A percentile compares a stretch with the other conserved stretches of the same genome.
Conservation (phyloP, 2,888 invertebrate genomes). For the Pterostichus madidus region DNA sequence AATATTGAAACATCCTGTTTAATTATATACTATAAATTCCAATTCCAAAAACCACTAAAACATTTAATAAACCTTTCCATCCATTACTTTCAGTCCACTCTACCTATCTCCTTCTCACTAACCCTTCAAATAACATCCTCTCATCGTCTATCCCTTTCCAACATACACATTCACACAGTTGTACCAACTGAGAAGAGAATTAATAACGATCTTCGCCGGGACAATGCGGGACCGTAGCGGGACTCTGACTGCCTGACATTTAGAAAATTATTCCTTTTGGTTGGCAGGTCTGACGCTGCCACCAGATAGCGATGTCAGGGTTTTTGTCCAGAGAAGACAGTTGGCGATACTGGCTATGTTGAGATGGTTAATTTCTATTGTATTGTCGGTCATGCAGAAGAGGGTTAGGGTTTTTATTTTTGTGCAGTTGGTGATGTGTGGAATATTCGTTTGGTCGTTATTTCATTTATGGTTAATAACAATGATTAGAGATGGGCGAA, state of each 20-base stretch:
- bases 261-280: slow-evolving; percentile 32
- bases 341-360: slow-evolving; percentile 32
- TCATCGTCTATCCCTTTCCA: background rate
- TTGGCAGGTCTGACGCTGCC: slow-evolving; percentile 40
- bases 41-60: slow-evolving; percentile 28
- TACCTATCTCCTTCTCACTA: slow-evolving; percentile 35
- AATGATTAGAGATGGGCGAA: too few relatives aligned
- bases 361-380: slow-evolving; percentile 39
- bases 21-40: slow-evolving; percentile 15
- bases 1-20: too few relatives aligned
- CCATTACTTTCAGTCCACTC: slow-evolving; percentile 6
- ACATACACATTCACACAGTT: slow-evolving; percentile 33
- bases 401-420: background rate
- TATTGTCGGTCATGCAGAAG: slow-evolving; percentile 10
- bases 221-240: slow-evolving; percentile 36
- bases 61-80: slow-evolving; percentile 43
- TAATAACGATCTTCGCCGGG: slow-evolving; percentile 45
- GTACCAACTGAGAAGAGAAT: slow-evolving; percentile 40
- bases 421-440: too few relatives aligned
- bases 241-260: slow-evolving; percentile 37
- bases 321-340: slow-evolving; percentile 35
- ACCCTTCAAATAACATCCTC: background rate
- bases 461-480: background rate
- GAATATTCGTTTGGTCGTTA: background rate
- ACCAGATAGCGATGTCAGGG: slow-evolving; percentile 39